A percentile compares a stretch with the other conserved stretches of the same genome.
Evolutionary conservation across 1,140 invertebrate genomes (phyloP).

Genomic region (Epicauta chinensis): DNA sequence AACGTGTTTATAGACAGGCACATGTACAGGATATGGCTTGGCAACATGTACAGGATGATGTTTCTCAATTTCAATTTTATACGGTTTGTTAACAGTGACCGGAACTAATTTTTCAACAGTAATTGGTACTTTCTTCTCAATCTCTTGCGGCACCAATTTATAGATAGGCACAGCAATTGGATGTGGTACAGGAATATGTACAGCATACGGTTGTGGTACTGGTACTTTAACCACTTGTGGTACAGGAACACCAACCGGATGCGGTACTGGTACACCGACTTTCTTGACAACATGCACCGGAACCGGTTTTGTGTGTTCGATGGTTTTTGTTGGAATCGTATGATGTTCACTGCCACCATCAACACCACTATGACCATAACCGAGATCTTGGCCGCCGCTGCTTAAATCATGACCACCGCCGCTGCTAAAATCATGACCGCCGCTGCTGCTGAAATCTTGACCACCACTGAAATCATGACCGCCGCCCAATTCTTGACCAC

Average conservation of each 20-base stretch:
- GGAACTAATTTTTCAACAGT: slow-evolving; percentile 66
- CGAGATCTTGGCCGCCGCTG: slow-evolving; percentile 23
- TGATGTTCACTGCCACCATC: slow-evolving; percentile 30
- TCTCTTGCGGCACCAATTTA: slow-evolving; percentile 53
- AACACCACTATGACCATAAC: slow-evolving; percentile 17
- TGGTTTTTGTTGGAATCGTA: slow-evolving; percentile 46
- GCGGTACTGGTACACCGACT: slow-evolving; percentile 63
- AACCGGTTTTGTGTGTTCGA: slow-evolving; percentile 57
- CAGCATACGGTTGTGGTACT: slow-evolving; percentile 65
- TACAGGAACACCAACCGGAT: slow-evolving; percentile 62
- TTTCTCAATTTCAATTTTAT: slow-evolving; percentile 67
- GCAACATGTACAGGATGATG: slow-evolving; percentile 61
- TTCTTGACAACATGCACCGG: slow-evolving; percentile 67
- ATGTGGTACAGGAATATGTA: slow-evolving; percentile 61
- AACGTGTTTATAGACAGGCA: slow-evolving; percentile 72
- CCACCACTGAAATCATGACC: slow-evolving; percentile 1
- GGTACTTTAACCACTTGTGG: slow-evolving; percentile 64
- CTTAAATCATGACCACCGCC: slow-evolving; percentile 15
- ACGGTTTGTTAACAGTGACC: slow-evolving; percentile 66
- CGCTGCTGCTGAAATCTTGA: slow-evolving; percentile 12
- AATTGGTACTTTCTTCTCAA: slow-evolving; percentile 66
- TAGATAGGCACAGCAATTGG: slow-evolving; percentile 64
- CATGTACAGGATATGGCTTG: slow-evolving; percentile 68
- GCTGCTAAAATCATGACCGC: slow-evolving; percentile 14
- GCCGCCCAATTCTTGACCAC: not conserved